phyloP scores from a whole-genome alignment of 2,113 vertebrate species.

The Crotalus horridus region DNA sequence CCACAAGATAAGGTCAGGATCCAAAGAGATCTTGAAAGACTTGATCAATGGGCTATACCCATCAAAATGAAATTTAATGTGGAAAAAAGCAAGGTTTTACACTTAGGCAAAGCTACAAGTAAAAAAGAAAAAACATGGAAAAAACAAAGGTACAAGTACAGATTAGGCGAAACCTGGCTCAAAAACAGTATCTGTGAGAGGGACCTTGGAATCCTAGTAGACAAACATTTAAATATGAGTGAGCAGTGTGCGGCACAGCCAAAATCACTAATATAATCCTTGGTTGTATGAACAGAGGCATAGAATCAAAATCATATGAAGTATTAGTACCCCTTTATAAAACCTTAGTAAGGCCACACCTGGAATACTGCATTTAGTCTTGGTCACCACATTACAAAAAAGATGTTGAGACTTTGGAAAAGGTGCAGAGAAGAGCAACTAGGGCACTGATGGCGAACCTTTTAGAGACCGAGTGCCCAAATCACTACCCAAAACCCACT shows the following conservation, averaged over 20 bases:
- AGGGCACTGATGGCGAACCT: too few relatives aligned
- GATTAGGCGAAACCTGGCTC: not conserved
- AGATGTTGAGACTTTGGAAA: not conserved
- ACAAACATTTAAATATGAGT: not conserved
- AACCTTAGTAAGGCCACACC: not conserved
- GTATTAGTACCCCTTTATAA: not conserved
- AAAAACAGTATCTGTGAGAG: not conserved
- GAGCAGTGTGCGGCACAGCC: not conserved
- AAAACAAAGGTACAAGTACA: not conserved
- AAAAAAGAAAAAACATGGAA: not conserved
- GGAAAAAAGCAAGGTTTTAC: not conserved
- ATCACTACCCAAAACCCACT: too few relatives aligned
- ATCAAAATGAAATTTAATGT: not conserved
- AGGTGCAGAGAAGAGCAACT: not conserved
- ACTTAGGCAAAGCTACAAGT: not conserved
- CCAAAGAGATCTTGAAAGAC: not conserved
- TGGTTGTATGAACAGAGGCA: not conserved
- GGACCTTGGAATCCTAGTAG: not conserved
- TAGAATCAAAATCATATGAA: not conserved
- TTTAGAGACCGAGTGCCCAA: too few relatives aligned
- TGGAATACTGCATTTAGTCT: not conserved
- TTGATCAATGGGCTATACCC: not conserved
- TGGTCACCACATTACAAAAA: not conserved
- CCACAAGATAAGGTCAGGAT: not conserved
- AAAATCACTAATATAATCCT: not conserved